Conservation (phyloP, 2,888 invertebrate genomes). For the Thecocarcelia acutangulata region DNA sequence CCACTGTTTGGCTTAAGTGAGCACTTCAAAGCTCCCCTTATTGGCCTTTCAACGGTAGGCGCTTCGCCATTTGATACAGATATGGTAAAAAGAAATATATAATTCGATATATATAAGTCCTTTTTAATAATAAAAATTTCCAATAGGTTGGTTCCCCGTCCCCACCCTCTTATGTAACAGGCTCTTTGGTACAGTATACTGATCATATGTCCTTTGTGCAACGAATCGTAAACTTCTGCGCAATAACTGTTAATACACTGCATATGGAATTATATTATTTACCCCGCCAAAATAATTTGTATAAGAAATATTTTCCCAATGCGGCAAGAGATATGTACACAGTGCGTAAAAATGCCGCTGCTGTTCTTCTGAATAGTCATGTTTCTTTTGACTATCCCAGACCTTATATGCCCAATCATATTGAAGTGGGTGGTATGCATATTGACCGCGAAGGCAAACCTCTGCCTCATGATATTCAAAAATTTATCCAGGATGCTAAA, state of each 20-base stretch:
- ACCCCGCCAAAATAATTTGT: slow-evolving; percentile 76
- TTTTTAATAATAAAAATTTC: slow-evolving; percentile 61
- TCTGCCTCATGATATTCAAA: slow-evolving; percentile 78
- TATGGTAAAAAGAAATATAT: slow-evolving; percentile 70
- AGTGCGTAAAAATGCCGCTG: slow-evolving; percentile 75
- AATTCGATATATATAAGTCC: not conserved
- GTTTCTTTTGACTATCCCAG: slow-evolving; percentile 78
- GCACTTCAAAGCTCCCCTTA: slow-evolving; percentile 77
- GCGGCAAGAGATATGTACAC: slow-evolving; percentile 73
- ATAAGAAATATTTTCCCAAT: slow-evolving; percentile 75
- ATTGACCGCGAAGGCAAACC: slow-evolving; percentile 76
- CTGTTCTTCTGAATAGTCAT: slow-evolving; percentile 79
- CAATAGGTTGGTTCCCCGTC: slow-evolving; percentile 75
- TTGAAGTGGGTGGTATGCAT: slow-evolving; percentile 81
- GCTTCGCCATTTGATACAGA: slow-evolving; percentile 78
- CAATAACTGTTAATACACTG: slow-evolving; percentile 72
- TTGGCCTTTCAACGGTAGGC: slow-evolving; percentile 77
- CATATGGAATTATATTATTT: slow-evolving; percentile 74
- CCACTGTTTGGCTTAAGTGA: slow-evolving; percentile 79
- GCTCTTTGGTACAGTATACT: slow-evolving; percentile 74
- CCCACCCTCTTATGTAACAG: slow-evolving; percentile 79
- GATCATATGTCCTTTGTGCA: slow-evolving; percentile 79
- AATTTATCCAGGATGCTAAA: slow-evolving; percentile 79
- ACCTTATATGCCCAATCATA: slow-evolving; percentile 80
- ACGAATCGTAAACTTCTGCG: slow-evolving; percentile 78